phyloP scores from a whole-genome alignment of 1,140 invertebrate species.

The Dysdera silvatica region DNA sequence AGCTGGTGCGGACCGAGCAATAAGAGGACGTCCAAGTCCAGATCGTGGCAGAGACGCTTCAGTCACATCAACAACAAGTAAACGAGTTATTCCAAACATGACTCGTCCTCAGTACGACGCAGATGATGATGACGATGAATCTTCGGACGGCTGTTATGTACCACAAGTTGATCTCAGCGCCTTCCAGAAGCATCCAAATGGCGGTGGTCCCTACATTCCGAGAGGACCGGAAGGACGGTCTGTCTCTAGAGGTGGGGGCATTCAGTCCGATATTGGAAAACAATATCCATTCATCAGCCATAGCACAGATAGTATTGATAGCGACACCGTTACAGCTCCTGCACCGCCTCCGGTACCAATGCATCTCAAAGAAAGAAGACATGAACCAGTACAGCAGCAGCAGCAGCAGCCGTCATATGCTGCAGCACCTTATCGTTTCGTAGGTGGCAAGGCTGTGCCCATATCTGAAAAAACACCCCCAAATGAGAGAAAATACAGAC shows the following conservation, averaged over 20 bases:
- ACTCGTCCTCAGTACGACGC: not conserved
- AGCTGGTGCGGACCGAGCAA: not conserved
- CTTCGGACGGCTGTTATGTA: conserved; percentile 30
- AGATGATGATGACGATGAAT: conserved; percentile 12
- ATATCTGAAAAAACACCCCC: conserved; percentile 10
- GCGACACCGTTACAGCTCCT: conserved; percentile 13
- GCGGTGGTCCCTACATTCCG: conserved; percentile 1
- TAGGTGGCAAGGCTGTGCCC: conserved; percentile 21
- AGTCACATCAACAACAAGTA: not conserved
- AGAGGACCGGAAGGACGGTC: not conserved
- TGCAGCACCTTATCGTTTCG: conserved; percentile 10
- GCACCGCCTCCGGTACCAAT: conserved; percentile 12
- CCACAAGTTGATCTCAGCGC: conserved; percentile 31
- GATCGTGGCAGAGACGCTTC: not conserved
- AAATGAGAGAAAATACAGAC: not conserved
- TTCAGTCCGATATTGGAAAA: not conserved
- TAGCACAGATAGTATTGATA: conserved; percentile 10
- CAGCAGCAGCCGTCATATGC: not conserved
- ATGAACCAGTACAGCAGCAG: not conserved
- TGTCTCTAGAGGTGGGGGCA: not conserved
- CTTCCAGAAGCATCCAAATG: conserved; percentile 28
- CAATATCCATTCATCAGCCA: conserved; percentile 20
- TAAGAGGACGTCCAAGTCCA: not conserved
- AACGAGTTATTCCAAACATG: not conserved
- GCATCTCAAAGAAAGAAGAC: conserved; percentile 10